Evolutionary conservation across 2,797 vertebrate species (phyloP), one percentile per base, ranked within the genome.

Genomic region (Hoplostethus atlanticus): DNA sequence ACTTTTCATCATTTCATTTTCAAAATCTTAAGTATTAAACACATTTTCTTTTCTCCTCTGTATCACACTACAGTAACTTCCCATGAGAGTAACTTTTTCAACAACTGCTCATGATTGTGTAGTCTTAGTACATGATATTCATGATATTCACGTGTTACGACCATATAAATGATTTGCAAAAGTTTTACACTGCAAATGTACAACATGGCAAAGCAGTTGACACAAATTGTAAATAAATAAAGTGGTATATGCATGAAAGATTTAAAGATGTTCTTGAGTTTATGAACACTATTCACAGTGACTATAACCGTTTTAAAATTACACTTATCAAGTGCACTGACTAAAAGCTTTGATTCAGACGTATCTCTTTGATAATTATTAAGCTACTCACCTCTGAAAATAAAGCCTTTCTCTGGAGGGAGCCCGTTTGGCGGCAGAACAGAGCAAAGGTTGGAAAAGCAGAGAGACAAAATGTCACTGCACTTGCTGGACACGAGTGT

Each of bases 321-420:
- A 16, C 57, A 67, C 67, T 72, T 67, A 71, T 71, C 51, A 61
- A 62, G 65, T 59, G 31, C 65, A 77, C 25, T 10, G 56, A 60
- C 30, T 0, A 15, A 73, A 61, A 76, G 60, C 73, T 81, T 76
- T 57, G 71, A 87, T 79, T 84, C 48, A 30, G 46, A 84, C 30
- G 54, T 21, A 66, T 86, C 84, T 84, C 77, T 87, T 31, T 83
- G 83, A 83, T 59, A 92, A 92, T 89, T 68, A 85, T 90, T 89
- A 88, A 92, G 64, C 80, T 68, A 88, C 90, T 93, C 88, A 91
- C 90, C 90, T 89, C 80, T 69, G 75, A 67, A 78, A 84, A 81
- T 34, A 3, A 2, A 88, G 83, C 80, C 62, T 79, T 63, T 65
- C 69, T 71, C 64, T 48, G 58, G 44, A 81, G 61, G 59, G 70